Evolutionary conservation across 2,888 invertebrate genomes (phyloP).

Genomic region (Brachyptera putata): DNA sequence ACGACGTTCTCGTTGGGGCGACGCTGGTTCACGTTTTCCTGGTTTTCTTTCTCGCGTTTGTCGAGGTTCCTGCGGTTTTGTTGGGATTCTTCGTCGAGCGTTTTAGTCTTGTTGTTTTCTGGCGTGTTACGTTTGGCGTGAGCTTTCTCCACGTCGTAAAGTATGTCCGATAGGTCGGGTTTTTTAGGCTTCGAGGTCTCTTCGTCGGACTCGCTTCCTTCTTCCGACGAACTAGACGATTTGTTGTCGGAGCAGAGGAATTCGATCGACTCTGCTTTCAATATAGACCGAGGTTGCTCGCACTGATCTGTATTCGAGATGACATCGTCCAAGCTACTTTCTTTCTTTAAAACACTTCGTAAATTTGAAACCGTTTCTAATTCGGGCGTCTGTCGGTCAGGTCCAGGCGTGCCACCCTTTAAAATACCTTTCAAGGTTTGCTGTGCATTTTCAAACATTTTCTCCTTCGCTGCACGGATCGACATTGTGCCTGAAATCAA

Average conservation of each 20-base stretch:
- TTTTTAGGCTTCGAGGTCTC: constrained; percentile 8
- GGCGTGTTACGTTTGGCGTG: not conserved
- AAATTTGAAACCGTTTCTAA: constrained; percentile 32
- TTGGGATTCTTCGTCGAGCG: too few relatives aligned
- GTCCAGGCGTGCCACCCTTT: constrained; percentile 41
- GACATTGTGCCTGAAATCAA: constrained; percentile 34
- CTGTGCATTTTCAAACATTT: constrained; percentile 52
- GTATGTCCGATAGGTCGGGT: not conserved
- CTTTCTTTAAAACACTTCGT: constrained; percentile 23
- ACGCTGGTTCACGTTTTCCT: not conserved
- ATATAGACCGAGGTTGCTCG: constrained; percentile 31
- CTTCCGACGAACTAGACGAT: constrained; percentile 20
- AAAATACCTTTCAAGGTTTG: constrained; percentile 54
- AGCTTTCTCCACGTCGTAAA: constrained; percentile 16
- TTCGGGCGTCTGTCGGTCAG: constrained; percentile 31
- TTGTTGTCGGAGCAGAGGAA: too few relatives aligned
- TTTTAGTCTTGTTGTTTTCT: not conserved
- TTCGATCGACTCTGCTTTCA: constrained; percentile 31
- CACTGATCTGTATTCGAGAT: constrained; percentile 23
- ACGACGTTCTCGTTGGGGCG: not conserved
- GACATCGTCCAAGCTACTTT: constrained; percentile 34
- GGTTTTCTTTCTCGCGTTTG: not conserved
- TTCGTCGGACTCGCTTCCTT: not conserved
- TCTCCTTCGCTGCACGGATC: constrained; percentile 42
- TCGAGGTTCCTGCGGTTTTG: too few relatives aligned